A percentile compares a stretch with the other conserved stretches of the same genome.
Conservation (phyloP, 2,888 invertebrate genomes). For the Tenthredo livida region DNA sequence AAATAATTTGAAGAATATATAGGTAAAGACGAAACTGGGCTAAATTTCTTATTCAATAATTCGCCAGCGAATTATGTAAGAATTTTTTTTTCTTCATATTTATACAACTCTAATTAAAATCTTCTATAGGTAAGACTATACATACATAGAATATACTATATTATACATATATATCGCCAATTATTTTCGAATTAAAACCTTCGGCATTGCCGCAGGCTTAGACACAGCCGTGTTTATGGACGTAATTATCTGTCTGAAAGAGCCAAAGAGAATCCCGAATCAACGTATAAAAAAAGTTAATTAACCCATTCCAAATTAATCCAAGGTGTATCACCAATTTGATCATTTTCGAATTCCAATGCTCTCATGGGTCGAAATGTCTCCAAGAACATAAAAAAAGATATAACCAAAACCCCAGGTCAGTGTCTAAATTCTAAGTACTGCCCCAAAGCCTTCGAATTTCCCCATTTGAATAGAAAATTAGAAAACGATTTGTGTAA, state of each 20-base stretch:
- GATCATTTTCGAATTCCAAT: too few relatives aligned
- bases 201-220: background rate
- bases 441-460: too few relatives aligned
- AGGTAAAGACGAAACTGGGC: background rate
- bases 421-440: too few relatives aligned
- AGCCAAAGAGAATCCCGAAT: background rate
- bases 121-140: background rate
- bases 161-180: background rate
- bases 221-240: slow-evolving; percentile 1
- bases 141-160: too few relatives aligned
- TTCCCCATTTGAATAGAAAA: too few relatives aligned
- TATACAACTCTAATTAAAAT: background rate
- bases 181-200: slow-evolving; percentile 11
- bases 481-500: too few relatives aligned
- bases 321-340: background rate
- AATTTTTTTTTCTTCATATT: background rate
- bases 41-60: background rate
- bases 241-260: slow-evolving; percentile 39
- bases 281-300: slow-evolving; percentile 37
- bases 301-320: slow-evolving; percentile 40
- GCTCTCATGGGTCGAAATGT: too few relatives aligned
- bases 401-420: too few relatives aligned
- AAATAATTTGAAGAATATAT: background rate
- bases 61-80: background rate
- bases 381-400: too few relatives aligned